A percentile compares a stretch with the other conserved stretches of the same genome.
Evolutionary conservation across 2,797 vertebrate species (phyloP).

Genomic region (Hippoglossus hippoglossus): DNA sequence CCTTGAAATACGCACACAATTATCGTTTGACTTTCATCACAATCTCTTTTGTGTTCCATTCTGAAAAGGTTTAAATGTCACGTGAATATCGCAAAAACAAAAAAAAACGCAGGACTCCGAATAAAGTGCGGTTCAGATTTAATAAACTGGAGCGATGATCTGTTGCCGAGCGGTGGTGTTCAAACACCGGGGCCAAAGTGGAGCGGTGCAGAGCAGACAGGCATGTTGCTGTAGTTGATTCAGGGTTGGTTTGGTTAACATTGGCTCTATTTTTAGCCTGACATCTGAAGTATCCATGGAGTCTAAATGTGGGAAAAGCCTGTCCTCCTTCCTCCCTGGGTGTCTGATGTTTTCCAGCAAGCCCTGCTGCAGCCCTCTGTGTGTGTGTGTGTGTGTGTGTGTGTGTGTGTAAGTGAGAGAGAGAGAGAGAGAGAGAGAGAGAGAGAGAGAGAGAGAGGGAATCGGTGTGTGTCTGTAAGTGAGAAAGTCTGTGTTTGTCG

Average conservation of each 20-base stretch:
- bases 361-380: slow-evolving; percentile 58
- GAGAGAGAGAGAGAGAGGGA: too few relatives aligned
- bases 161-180: neutral
- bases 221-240: slow-evolving; percentile 55
- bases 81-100: neutral
- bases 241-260: slow-evolving; percentile 87
- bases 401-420: slow-evolving; percentile 16
- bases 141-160: neutral
- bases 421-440: too few relatives aligned
- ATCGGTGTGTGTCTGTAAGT: slow-evolving; percentile 5
- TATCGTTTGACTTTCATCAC: neutral
- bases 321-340: slow-evolving; percentile 82
- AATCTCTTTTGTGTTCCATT: neutral
- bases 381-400: slow-evolving; percentile 39
- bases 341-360: slow-evolving; percentile 83
- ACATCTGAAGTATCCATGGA: slow-evolving; percentile 97
- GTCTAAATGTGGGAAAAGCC: slow-evolving; percentile 99
- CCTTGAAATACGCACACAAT: too few relatives aligned
- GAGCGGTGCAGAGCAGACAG: slow-evolving; percentile 23
- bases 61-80: too few relatives aligned
- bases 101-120: neutral
- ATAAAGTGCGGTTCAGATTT: neutral
- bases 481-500: slow-evolving; percentile 11
- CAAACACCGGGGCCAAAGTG: slow-evolving; percentile 3
- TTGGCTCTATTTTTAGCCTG: slow-evolving; percentile 93